Conservation (phyloP, 2,797 vertebrate species). For the Megalops cyprinoides region DNA sequence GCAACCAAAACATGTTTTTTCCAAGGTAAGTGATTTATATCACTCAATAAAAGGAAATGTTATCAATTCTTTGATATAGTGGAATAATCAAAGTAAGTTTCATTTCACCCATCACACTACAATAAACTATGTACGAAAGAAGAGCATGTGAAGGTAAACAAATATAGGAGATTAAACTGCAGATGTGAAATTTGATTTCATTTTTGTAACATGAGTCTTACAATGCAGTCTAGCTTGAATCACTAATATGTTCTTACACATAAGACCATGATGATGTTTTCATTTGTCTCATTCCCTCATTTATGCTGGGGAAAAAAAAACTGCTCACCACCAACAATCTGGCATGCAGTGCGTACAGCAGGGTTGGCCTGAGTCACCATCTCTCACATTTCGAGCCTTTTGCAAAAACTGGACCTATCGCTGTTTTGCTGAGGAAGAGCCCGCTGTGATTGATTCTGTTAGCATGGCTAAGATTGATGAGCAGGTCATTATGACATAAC, state of each 20-base stretch:
- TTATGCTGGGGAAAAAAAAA: no score
- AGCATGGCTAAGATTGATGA: background rate
- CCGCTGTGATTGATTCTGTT: background rate
- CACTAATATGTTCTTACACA: background rate
- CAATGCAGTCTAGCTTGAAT: background rate
- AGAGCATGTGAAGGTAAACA: no score
- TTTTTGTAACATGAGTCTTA: background rate
- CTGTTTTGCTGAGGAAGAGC: no score
- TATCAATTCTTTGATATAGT: slow-evolving; percentile 38
- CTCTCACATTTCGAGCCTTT: background rate
- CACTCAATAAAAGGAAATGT: slow-evolving; percentile 34
- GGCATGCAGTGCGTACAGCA: no score
- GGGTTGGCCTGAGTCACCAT: no score
- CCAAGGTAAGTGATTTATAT: slow-evolving; percentile 41
- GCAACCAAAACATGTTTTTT: background rate
- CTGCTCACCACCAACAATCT: no score
- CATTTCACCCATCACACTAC: slow-evolving; percentile 44
- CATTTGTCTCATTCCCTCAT: background rate
- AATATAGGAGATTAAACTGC: background rate
- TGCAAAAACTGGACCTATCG: no score
- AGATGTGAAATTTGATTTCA: background rate
- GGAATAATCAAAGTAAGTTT: slow-evolving; percentile 47
- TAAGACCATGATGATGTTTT: background rate
- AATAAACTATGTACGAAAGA: background rate
- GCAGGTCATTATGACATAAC: background rate